These are phyloP conservation scores for Xestia ashworthii DNA, from an alignment of 2,888 invertebrate genomes.

Conservation along the genomic window DNA sequence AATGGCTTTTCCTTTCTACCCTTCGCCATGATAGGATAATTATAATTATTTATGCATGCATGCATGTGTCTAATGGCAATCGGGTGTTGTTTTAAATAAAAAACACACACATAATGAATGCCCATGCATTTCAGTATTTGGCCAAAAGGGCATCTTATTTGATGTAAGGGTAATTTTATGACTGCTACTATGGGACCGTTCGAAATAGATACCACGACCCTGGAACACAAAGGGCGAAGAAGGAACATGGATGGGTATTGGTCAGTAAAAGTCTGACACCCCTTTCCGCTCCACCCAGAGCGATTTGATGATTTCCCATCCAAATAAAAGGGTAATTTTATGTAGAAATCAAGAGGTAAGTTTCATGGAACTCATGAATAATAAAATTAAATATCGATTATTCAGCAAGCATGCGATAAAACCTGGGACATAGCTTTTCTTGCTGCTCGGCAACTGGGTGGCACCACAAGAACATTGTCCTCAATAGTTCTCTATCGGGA, in stretches of 20 bases:
- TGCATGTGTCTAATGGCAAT: slow-evolving; percentile 10
- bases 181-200: too few species aligned
- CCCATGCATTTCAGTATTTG: background rate
- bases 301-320: too few species aligned
- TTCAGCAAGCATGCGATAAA: background rate
- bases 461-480: background rate
- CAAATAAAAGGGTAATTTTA: background rate
- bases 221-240: too few species aligned
- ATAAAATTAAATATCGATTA: background rate
- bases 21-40: background rate
- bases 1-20: slow-evolving; percentile 1
- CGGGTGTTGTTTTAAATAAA: background rate
- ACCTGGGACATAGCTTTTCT: background rate
- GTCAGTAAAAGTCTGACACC: too few species aligned
- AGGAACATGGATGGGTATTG: too few species aligned
- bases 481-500: background rate
- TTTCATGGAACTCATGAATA: background rate
- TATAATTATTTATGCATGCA: background rate
- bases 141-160: background rate
- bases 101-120: background rate
- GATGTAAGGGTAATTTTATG: background rate
- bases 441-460: background rate
- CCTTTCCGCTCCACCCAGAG: too few species aligned
- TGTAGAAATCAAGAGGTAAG: slow-evolving; percentile 1
- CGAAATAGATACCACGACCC: too few species aligned